A percentile compares a stretch with the other conserved stretches of the same genome.
phyloP scores from a whole-genome alignment of 1,140 invertebrate genomes.

The Penaeus indicus region DNA sequence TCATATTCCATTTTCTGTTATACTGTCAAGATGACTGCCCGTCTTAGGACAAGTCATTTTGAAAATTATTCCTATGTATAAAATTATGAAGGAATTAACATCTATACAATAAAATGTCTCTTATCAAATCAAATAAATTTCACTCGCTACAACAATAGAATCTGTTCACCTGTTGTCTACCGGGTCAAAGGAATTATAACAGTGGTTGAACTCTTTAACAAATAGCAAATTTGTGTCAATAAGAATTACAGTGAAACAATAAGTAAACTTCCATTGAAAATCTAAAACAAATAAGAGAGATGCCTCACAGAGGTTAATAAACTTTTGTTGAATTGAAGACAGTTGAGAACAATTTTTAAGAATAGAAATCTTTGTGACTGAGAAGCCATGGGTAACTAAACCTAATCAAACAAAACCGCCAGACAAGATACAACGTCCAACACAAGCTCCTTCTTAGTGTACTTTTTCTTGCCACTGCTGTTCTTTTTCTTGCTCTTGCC shows the following conservation, averaged over 20 bases:
- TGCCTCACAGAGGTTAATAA: too few relatives aligned
- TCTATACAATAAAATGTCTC: slow-evolving; percentile 6
- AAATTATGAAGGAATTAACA: slow-evolving; percentile 37
- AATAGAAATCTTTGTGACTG: too few relatives aligned
- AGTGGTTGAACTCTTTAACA: too few relatives aligned
- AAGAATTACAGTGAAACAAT: too few relatives aligned
- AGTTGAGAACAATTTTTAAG: too few relatives aligned
- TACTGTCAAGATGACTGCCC: background rate
- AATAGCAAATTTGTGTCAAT: too few relatives aligned
- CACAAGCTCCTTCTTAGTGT: slow-evolving; percentile 57
- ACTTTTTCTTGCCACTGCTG: slow-evolving; percentile 53
- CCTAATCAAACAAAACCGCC: slow-evolving; percentile 50
- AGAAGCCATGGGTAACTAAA: background rate
- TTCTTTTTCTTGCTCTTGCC: slow-evolving; percentile 38
- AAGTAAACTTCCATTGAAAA: too few relatives aligned
- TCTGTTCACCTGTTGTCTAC: background rate
- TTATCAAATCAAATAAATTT: slow-evolving; percentile 35
- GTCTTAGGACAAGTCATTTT: background rate
- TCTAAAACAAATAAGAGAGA: too few relatives aligned
- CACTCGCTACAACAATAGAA: slow-evolving; percentile 6
- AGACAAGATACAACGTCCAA: slow-evolving; percentile 52
- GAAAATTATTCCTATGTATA: slow-evolving; percentile 13
- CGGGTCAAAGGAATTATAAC: too few relatives aligned
- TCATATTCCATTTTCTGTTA: slow-evolving; percentile 6
- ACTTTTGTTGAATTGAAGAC: too few relatives aligned